Percentiles rank a stretch among this genome's conserved stretches.
phyloP scores from a whole-genome alignment of 1,140 invertebrate species.

The Frieseomelitta varia region DNA sequence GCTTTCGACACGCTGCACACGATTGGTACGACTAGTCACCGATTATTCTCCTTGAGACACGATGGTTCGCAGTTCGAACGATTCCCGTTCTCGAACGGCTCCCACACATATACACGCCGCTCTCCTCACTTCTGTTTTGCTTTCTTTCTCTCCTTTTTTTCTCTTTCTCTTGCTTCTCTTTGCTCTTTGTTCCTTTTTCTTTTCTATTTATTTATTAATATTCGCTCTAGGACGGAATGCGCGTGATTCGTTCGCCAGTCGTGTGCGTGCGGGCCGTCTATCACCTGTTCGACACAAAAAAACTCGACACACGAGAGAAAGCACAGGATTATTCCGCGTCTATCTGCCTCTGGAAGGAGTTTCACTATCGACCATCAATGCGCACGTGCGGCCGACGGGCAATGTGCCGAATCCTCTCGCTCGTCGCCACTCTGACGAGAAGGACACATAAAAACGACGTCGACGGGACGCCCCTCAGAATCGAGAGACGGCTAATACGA shows the following conservation, averaged over 20 bases:
- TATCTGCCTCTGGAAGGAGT: conserved; percentile 33
- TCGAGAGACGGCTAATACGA: background rate
- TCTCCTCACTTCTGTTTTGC: background rate
- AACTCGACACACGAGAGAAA: conserved; percentile 7
- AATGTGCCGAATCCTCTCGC: conserved; percentile 48
- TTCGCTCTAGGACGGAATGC: conserved; percentile 46
- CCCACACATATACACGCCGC: too few species aligned
- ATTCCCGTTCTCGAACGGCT: background rate
- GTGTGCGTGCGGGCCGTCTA: background rate
- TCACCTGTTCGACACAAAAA: conserved; percentile 21
- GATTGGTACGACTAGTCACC: conserved; percentile 37
- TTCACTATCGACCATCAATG: conserved; percentile 49
- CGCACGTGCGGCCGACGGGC: conserved; percentile 45
- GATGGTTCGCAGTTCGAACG: conserved; percentile 1
- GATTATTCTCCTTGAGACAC: conserved; percentile 21
- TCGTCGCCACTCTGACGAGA: conserved; percentile 5
- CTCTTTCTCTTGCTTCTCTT: background rate
- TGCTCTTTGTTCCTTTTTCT: background rate
- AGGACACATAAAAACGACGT: conserved; percentile 16
- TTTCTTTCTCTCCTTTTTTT: background rate
- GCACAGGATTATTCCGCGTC: conserved; percentile 14
- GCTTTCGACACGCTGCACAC: conserved; percentile 5
- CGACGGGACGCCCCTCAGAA: conserved; percentile 6
- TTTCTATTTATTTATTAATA: conserved; percentile 5
- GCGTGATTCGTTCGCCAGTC: conserved; percentile 16